These are phyloP conservation scores for Aythya fuligula DNA, from an alignment of 2,797 vertebrate species.

Conservation along the genomic window DNA sequence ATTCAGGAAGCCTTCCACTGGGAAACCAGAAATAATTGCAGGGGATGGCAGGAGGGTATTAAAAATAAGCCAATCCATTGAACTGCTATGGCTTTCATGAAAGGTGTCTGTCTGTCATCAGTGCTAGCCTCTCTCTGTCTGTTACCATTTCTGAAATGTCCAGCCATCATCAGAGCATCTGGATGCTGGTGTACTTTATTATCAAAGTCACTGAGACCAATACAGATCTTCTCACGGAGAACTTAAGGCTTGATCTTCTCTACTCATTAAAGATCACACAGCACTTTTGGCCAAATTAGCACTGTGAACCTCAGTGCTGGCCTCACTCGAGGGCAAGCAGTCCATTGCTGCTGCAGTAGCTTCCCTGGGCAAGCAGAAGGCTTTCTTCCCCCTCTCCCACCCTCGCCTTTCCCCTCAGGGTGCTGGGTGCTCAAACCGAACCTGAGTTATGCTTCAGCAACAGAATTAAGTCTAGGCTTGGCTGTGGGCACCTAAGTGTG, in stretches of 20 bases:
- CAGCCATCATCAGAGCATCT: background rate
- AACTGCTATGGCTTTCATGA: background rate
- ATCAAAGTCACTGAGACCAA: background rate
- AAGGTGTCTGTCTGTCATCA: background rate
- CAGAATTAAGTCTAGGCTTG: background rate
- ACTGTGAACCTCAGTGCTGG: background rate
- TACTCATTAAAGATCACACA: background rate
- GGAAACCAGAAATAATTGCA: conserved; percentile 3
- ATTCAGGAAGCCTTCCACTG: background rate
- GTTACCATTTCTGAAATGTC: background rate
- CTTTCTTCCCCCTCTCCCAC: background rate
- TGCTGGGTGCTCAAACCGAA: background rate
- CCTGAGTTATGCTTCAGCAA: background rate
- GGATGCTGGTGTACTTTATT: background rate
- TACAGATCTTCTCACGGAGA: background rate
- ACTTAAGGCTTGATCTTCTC: background rate
- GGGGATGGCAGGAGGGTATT: background rate
- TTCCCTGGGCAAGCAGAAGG: background rate
- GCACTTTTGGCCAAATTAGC: background rate
- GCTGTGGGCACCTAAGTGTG: background rate
- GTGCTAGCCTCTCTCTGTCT: background rate
- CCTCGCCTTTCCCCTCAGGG: background rate
- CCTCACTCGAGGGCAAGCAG: background rate
- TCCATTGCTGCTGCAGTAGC: background rate
- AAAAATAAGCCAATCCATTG: background rate